Conservation (phyloP, 2,888 invertebrate genomes). For the Synergus gifuensis region DNA sequence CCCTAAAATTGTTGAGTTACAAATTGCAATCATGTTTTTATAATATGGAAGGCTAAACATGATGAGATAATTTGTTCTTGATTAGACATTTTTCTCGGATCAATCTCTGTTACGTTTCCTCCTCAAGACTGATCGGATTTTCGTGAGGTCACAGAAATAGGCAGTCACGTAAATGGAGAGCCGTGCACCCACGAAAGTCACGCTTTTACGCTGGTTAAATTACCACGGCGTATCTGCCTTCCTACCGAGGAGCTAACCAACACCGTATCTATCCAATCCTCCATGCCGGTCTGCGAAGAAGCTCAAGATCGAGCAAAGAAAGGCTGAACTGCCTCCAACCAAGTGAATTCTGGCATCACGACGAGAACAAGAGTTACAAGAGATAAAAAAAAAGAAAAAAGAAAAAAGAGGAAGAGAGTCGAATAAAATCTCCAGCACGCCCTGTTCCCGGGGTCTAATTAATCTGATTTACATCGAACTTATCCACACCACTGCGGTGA, state of each 20-base stretch:
- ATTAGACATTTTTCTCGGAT: neutral
- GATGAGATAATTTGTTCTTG: neutral
- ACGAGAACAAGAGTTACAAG: slow-evolving; percentile 33
- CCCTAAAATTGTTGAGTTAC: too few species aligned
- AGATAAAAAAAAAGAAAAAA: neutral
- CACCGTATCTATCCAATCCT: slow-evolving; percentile 56
- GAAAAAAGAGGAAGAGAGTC: slow-evolving; percentile 50
- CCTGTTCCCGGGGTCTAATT: slow-evolving; percentile 66
- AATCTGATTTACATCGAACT: slow-evolving; percentile 74
- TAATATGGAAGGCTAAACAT: neutral
- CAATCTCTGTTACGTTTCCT: neutral
- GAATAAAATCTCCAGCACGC: slow-evolving; percentile 51
- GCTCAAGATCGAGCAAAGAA: slow-evolving; percentile 51
- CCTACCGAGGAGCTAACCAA: slow-evolving; percentile 45
- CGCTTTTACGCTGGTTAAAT: slow-evolving; percentile 56
- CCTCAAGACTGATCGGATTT: slow-evolving; percentile 47
- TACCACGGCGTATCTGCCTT: slow-evolving; percentile 47
- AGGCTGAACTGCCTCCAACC: slow-evolving; percentile 55
- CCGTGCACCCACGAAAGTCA: slow-evolving; percentile 56
- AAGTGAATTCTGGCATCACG: slow-evolving; percentile 57
- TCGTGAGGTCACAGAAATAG: slow-evolving; percentile 42
- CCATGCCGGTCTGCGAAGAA: slow-evolving; percentile 50
- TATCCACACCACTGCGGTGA: slow-evolving; percentile 62
- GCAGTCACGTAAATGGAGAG: slow-evolving; percentile 53
- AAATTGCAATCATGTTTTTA: neutral